Percentiles rank a stretch among this genome's conserved stretches.
phyloP scores from a whole-genome alignment of 2,113 vertebrate species.

The Suncus etruscus region DNA sequence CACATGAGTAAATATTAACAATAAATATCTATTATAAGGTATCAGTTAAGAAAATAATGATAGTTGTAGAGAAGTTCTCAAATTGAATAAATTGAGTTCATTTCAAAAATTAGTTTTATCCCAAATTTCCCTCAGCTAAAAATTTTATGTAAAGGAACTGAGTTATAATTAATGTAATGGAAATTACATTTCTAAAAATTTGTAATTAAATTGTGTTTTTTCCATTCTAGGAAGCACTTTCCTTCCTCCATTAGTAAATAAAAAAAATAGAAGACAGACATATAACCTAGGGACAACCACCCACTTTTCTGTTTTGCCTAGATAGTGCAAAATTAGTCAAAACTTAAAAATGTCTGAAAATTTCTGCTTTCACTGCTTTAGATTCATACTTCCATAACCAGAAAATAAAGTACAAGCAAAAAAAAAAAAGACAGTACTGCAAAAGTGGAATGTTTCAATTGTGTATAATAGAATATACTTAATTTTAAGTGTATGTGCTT shows the following conservation, averaged over 20 bases:
- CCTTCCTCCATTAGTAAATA: background rate
- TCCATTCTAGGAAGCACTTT: background rate
- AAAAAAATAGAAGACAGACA: background rate
- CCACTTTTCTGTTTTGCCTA: background rate
- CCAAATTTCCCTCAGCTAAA: background rate
- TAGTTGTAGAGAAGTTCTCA: background rate
- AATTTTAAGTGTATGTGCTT: background rate
- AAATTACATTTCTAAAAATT: background rate
- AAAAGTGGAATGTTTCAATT: slow-evolving; percentile 30
- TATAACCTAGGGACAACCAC: background rate
- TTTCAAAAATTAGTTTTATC: slow-evolving; percentile 32
- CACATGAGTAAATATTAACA: slow-evolving; percentile 36
- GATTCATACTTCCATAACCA: slow-evolving; percentile 12
- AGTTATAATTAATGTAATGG: background rate
- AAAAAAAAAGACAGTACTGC: background rate
- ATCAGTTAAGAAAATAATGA: slow-evolving; percentile 22
- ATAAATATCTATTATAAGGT: background rate
- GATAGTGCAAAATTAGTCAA: background rate
- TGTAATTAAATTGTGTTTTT: background rate
- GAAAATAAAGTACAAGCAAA: background rate
- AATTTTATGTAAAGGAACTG: background rate
- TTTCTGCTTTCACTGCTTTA: background rate
- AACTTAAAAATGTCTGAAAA: background rate
- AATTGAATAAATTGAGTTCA: slow-evolving; percentile 1
- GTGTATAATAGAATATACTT: background rate